These are phyloP conservation scores for Carettochelys insculpta DNA, from an alignment of 2,113 vertebrate species.

Conservation along the genomic window DNA sequence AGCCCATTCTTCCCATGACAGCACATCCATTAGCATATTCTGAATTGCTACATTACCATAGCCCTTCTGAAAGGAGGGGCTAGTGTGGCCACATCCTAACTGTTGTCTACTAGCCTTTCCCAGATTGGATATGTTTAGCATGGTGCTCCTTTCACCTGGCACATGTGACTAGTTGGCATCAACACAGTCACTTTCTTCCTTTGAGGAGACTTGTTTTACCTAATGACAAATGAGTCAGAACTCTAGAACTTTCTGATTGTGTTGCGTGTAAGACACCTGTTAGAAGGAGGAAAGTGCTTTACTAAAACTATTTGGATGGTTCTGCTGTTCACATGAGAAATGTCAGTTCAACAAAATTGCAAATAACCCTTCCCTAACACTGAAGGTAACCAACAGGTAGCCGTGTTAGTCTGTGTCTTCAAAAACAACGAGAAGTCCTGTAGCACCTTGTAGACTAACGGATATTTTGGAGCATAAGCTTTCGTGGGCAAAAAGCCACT, in stretches of 20 bases:
- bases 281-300: background rate
- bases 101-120: background rate
- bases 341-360: background rate
- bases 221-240: background rate
- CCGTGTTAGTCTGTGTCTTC: too few relatives aligned
- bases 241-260: background rate
- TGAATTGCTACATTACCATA: too few relatives aligned
- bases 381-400: too few relatives aligned
- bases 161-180: background rate
- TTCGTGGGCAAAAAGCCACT: too few relatives aligned
- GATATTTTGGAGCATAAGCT: too few relatives aligned
- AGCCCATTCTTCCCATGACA: too few relatives aligned
- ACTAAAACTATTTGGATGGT: background rate
- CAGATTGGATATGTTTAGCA: background rate
- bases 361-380: background rate
- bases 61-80: too few relatives aligned
- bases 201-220: background rate
- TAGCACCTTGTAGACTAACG: too few relatives aligned
- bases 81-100: too few relatives aligned
- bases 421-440: too few relatives aligned
- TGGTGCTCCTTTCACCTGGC: background rate
- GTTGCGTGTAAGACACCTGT: background rate
- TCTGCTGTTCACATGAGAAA: background rate
- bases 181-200: background rate
- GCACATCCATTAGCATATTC: too few relatives aligned